phyloP scores from a whole-genome alignment of 1,140 invertebrate species.

The Drosophila arizonae region DNA sequence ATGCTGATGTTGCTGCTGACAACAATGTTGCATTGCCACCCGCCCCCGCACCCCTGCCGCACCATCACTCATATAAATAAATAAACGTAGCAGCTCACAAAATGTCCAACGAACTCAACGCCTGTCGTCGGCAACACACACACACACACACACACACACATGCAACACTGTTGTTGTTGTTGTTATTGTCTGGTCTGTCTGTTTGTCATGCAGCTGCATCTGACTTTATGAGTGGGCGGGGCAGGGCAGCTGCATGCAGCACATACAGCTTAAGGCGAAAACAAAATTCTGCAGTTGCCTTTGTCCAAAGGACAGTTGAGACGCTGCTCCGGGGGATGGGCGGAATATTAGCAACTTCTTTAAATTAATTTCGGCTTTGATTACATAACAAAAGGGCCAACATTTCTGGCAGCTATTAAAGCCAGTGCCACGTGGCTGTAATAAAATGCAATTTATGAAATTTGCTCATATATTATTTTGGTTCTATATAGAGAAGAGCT shows the following conservation, averaged over 20 bases:
- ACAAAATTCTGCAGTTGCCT: conserved; percentile 10
- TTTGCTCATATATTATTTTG: neutral
- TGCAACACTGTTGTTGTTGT: conserved; percentile 9
- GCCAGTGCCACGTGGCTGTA: conserved; percentile 1
- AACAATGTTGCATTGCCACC: conserved; percentile 69
- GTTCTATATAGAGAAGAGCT: too few relatives aligned
- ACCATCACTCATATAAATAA: conserved; percentile 58
- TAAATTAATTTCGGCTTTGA: conserved; percentile 49
- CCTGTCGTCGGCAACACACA: conserved; percentile 48
- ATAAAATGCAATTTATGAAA: conserved; percentile 5
- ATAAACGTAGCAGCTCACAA: conserved; percentile 67
- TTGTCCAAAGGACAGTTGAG: neutral
- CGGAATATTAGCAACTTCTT: conserved; percentile 43
- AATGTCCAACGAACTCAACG: conserved; percentile 68
- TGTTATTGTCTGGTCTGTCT: conserved; percentile 1
- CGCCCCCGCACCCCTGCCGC: neutral
- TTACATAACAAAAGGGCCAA: conserved; percentile 2
- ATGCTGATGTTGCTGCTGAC: conserved; percentile 74
- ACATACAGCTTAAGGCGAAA: conserved; percentile 44
- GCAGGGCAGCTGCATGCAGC: conserved; percentile 24
- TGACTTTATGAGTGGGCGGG: conserved; percentile 37
- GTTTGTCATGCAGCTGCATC: conserved; percentile 53
- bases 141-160: conserved; percentile 5
- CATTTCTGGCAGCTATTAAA: conserved; percentile 7
- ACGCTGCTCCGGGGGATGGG: neutral